phyloP scores from a whole-genome alignment of 1,140 invertebrate genomes.

The Copidosoma floridanum region DNA sequence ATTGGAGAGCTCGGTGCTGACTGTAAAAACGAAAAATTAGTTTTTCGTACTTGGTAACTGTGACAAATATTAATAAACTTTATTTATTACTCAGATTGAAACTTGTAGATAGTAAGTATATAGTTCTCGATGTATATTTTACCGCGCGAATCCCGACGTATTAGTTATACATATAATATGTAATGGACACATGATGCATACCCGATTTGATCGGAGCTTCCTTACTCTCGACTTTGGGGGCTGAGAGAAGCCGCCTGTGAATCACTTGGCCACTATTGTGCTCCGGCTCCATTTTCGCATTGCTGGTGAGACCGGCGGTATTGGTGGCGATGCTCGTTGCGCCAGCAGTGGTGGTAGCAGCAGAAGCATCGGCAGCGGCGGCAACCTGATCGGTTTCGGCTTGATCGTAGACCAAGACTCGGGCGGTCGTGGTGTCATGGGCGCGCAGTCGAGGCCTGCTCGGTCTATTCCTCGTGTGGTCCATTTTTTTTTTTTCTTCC shows the following conservation, averaged over 20 bases:
- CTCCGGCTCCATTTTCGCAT: no score
- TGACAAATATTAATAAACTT: not conserved
- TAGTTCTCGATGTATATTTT: no score
- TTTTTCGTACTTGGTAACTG: not conserved
- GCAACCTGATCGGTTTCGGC: constrained; percentile 33
- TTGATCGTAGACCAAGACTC: constrained; percentile 58
- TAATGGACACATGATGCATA: constrained; percentile 15
- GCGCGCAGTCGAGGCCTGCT: constrained; percentile 52
- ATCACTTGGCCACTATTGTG: no score
- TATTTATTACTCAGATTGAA: no score
- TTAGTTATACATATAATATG: not conserved
- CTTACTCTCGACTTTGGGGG: constrained; percentile 47
- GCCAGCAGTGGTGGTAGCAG: no score
- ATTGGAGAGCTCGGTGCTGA: constrained; percentile 65
- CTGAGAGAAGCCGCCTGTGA: constrained; percentile 28
- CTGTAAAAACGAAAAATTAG: constrained; percentile 38
- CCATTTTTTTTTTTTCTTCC: constrained; percentile 45
- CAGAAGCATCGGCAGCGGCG: no score
- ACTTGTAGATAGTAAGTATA: not conserved
- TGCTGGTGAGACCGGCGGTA: no score
- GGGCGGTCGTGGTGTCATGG: constrained; percentile 58
- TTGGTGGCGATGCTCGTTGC: not conserved
- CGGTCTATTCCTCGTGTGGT: constrained; percentile 48
- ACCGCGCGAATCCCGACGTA: not conserved
- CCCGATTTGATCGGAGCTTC: constrained; percentile 51